Evolutionary conservation across 2,113 vertebrate species (phyloP).

Genomic region (Podocnemis expansa): DNA sequence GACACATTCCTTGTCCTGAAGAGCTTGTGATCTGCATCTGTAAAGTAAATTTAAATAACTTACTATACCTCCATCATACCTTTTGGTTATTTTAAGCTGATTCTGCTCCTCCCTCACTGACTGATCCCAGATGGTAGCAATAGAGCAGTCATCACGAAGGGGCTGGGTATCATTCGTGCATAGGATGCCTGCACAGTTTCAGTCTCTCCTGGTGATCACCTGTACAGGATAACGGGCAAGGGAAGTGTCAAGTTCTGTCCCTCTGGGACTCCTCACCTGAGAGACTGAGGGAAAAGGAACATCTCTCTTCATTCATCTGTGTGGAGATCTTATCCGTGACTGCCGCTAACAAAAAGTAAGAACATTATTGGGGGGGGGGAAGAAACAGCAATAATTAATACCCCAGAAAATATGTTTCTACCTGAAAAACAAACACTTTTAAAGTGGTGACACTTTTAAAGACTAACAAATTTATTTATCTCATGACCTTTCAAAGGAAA

Average conservation of each 20-base stretch:
- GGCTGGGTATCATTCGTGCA: not conserved
- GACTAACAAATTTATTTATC: too few relatives aligned
- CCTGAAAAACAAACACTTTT: too few relatives aligned
- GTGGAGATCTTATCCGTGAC: not conserved
- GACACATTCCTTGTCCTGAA: not conserved
- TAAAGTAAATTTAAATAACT: constrained; percentile 13
- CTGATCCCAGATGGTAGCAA: not conserved
- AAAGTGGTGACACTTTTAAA: too few relatives aligned
- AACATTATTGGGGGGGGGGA: not conserved
- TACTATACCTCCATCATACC: not conserved
- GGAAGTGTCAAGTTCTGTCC: not conserved
- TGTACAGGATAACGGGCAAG: not conserved
- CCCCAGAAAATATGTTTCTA: not conserved
- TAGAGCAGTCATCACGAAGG: not conserved
- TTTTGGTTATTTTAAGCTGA: not conserved
- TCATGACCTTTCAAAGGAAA: too few relatives aligned
- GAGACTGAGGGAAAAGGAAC: not conserved
- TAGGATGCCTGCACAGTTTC: not conserved
- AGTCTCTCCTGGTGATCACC: not conserved
- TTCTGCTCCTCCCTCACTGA: not conserved
- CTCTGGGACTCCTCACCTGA: not conserved
- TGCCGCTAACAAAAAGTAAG: not conserved
- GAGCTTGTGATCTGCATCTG: not conserved
- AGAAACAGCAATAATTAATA: not conserved
- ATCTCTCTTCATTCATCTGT: not conserved